Conservation (phyloP, 1,140 invertebrate genomes). For the Solenopsis fugax region DNA sequence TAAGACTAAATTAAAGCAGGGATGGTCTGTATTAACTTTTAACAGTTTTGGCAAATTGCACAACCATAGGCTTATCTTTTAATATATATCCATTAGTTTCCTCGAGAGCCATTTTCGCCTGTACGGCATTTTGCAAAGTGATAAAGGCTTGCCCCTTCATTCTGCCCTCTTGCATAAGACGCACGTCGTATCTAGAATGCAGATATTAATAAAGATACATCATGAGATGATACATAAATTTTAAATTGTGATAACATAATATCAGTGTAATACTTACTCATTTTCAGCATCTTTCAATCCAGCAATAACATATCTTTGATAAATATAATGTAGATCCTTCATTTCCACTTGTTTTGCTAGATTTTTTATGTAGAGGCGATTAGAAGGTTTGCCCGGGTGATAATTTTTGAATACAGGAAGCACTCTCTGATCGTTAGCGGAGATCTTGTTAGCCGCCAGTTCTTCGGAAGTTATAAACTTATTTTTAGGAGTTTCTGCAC, state of each 20-base stretch:
- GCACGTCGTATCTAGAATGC: constrained; percentile 90
- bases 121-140: constrained; percentile 91
- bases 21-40: constrained; percentile 72
- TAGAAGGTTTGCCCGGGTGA: constrained; percentile 92
- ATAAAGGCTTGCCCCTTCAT: constrained; percentile 99
- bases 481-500: constrained; percentile 77
- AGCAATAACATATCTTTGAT: constrained; percentile 89
- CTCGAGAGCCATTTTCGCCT: constrained; percentile 91
- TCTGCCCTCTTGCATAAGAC: constrained; percentile 96
- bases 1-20: not conserved
- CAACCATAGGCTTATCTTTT: constrained; percentile 96
- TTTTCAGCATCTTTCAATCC: constrained; percentile 86
- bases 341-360: constrained; percentile 92
- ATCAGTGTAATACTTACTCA: constrained; percentile 83
- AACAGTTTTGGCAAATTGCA: constrained; percentile 92
- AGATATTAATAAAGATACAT: constrained; percentile 29
- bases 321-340: constrained; percentile 93
- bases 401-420: constrained; percentile 96
- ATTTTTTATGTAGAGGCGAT: constrained; percentile 97
- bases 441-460: constrained; percentile 90
- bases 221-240: constrained; percentile 42
- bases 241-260: constrained; percentile 22
- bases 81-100: constrained; percentile 96
- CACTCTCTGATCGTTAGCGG: constrained; percentile 91
- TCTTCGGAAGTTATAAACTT: constrained; percentile 90